Evolutionary conservation across 1,140 invertebrate species (phyloP), one percentile per base, ranked within the genome.

Genomic region (Drosophila parabipectinata): DNA sequence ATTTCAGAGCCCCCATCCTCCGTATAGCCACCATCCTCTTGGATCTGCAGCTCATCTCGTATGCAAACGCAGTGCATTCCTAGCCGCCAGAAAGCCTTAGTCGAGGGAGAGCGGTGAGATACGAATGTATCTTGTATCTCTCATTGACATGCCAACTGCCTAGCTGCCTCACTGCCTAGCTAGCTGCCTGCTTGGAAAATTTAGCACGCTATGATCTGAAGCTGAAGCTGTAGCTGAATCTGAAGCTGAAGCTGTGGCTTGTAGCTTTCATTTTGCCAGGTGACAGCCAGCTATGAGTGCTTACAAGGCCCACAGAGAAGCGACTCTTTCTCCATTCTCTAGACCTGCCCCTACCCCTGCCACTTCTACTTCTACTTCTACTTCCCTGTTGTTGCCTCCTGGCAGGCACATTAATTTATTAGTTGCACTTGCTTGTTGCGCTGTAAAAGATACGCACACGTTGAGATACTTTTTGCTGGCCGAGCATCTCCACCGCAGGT

Each of bases 191-290:
- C 48, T 58, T 84, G 59, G 77, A 77, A 85, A 85, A 85, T 87
- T 85, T 85, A 81, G 77, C 82, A 85, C 77, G 81, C 82, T 62
- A 69, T 61, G 61, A 67, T 57, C 51, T 51, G 45, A 45, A 57
- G 57, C 51, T 28, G 32, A 45, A 30, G 14, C 58, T 28, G 53
- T 28, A 10, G 37, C 45, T 48, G 14, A 26, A 26, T 26, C 32
- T 18, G 59, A 26, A 26, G 60, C 32, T 18, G 59, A 18, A 26
- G 60, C 26, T 64, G 63, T 74, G 39, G 48, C 55, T 67, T 60
- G 44, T 61, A 82, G 82, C 82, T 87, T 87, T 87, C 82, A 82
- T 87, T 87, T 87, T 88, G 60, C 78, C 66, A 75, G 79, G 80
- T 84, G 80, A 84, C 80, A 83, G 82, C 78, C 59, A 64, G 62